Conservation (phyloP, 2,797 vertebrate species). For the Cichlasoma orientale region DNA sequence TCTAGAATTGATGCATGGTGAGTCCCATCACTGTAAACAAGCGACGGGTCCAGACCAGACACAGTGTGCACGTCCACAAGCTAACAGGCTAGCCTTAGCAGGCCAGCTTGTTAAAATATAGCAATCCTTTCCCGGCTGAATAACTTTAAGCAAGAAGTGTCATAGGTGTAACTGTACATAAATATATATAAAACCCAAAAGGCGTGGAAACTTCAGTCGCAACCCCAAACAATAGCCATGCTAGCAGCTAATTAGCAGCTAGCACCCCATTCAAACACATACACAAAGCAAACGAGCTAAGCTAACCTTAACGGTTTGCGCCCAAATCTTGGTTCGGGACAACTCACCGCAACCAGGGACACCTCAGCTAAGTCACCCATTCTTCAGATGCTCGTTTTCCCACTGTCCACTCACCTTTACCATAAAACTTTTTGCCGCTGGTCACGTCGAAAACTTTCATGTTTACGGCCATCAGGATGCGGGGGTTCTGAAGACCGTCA, state of each 20-base stretch:
- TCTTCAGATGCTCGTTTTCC: rapidly evolving
- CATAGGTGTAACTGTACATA: rapidly evolving
- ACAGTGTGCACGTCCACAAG: constrained; percentile 48
- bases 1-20: neutral
- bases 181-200: neutral
- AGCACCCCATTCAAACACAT: constrained; percentile 52
- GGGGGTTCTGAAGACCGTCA: constrained; percentile 90
- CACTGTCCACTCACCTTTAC: constrained; percentile 86
- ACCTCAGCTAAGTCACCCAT: constrained; percentile 3
- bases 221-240: neutral
- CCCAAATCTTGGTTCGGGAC: constrained; percentile 49
- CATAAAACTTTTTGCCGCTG: constrained; percentile 96
- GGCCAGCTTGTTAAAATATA: neutral
- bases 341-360: constrained; percentile 20
- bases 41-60: constrained; percentile 14
- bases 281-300: constrained; percentile 53
- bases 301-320: constrained; percentile 66
- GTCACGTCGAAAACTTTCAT: constrained; percentile 98
- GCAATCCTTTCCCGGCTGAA: rapidly evolving
- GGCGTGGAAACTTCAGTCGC: rapidly evolving
- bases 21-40: constrained; percentile 46
- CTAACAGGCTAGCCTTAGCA: constrained; percentile 50
- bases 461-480: constrained; percentile 97
- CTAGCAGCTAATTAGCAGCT: constrained; percentile 20
- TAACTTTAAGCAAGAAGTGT: neutral